phyloP scores from a whole-genome alignment of 2,113 vertebrate species.

The Notiomystis cincta region DNA sequence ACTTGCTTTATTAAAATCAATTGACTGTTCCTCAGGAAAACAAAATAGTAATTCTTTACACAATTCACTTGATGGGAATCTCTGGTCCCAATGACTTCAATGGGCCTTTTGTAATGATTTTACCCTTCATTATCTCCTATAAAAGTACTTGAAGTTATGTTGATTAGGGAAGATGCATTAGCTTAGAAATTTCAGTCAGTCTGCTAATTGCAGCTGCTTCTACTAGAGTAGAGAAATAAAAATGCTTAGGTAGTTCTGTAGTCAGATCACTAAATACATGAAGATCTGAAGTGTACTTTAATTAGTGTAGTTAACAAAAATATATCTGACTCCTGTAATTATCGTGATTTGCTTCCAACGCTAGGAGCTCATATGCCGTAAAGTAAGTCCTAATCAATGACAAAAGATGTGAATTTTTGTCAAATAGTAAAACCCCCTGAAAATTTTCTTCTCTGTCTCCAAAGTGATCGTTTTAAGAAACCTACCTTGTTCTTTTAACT shows the following conservation, averaged over 20 bases:
- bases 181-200: not conserved
- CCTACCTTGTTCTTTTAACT: not conserved
- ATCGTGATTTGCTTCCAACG: not conserved
- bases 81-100: not conserved
- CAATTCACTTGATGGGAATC: not conserved
- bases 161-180: not conserved
- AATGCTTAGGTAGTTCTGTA: not conserved
- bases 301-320: not conserved
- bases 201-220: constrained; percentile 11
- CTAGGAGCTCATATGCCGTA: not conserved
- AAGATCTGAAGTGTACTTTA: not conserved
- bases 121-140: not conserved
- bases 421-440: not conserved
- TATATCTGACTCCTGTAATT: not conserved
- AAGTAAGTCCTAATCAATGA: not conserved
- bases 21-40: not conserved
- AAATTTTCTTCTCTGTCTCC: not conserved
- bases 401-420: not conserved
- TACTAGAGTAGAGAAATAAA: not conserved
- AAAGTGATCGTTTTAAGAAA: not conserved
- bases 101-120: not conserved
- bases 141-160: not conserved
- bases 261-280: not conserved
- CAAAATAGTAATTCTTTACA: not conserved
- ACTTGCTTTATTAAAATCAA: not conserved